Percentiles rank a stretch among this genome's conserved stretches.
These are phyloP conservation scores for Rhagoletis zephyria DNA, from an alignment of 1,140 invertebrate species.

Conservation along the genomic window DNA sequence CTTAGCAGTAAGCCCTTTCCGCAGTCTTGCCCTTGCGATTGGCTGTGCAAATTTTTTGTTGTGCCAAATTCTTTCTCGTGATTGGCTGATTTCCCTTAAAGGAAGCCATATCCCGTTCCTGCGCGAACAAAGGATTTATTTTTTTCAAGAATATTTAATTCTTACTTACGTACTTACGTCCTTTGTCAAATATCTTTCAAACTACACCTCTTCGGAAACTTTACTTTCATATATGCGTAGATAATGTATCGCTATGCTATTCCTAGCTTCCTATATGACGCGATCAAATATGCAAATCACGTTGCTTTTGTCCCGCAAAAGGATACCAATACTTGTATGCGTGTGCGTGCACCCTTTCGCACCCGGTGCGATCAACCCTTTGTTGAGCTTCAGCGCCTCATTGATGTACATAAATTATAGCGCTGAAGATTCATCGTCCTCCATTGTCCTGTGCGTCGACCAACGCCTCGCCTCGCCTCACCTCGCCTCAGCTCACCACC, in stretches of 20 bases:
- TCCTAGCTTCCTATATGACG: constrained; percentile 25
- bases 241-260: constrained; percentile 5
- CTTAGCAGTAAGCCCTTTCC: no score
- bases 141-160: neutral
- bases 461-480: neutral
- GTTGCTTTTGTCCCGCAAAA: constrained; percentile 35
- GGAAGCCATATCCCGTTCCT: neutral
- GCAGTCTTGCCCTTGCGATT: neutral
- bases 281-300: constrained; percentile 46
- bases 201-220: neutral
- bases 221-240: neutral
- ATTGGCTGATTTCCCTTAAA: neutral
- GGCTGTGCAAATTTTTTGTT: neutral
- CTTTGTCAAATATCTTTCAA: neutral
- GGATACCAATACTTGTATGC: neutral
- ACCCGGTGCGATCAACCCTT: constrained; percentile 9
- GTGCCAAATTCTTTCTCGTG: neutral
- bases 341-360: constrained; percentile 1
- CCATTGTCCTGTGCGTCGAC: constrained; percentile 15
- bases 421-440: constrained; percentile 12
- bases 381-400: constrained; percentile 12
- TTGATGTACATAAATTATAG: neutral
- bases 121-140: neutral
- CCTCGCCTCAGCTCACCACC: neutral
- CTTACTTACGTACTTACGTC: neutral